phyloP scores from a whole-genome alignment of 2,888 invertebrate species.

The Acrobasis suavella region DNA sequence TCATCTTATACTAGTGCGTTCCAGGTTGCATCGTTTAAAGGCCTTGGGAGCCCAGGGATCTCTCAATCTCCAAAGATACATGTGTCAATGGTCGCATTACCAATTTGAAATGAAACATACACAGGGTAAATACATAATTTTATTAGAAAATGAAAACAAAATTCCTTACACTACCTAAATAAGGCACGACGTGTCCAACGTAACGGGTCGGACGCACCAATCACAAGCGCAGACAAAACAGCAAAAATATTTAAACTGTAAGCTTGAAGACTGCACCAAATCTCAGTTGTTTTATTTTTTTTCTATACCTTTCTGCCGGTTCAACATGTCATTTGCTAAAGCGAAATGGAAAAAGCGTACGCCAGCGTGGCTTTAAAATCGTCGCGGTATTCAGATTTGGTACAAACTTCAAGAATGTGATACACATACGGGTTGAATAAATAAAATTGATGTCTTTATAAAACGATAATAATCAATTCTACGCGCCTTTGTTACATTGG shows the following conservation, averaged over 20 bases:
- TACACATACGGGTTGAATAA: not conserved
- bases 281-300: not conserved
- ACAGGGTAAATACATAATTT: conserved; percentile 70
- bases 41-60: too few relatives aligned
- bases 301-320: not conserved
- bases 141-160: conserved; percentile 81
- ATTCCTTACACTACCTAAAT: conserved; percentile 78
- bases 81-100: conserved; percentile 24
- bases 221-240: conserved; percentile 30
- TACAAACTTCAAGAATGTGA: not conserved
- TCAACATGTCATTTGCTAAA: not conserved
- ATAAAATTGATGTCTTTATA: not conserved
- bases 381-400: not conserved
- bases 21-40: too few relatives aligned
- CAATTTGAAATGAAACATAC: conserved; percentile 42
- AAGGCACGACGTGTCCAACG: conserved; percentile 77
- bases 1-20: too few relatives aligned
- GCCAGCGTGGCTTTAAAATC: not conserved
- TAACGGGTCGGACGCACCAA: conserved; percentile 37
- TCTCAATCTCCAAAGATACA: not conserved
- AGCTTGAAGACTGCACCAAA: conserved; percentile 1
- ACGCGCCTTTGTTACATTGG: not conserved
- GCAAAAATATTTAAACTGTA: conserved; percentile 26
- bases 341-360: not conserved
- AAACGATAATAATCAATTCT: not conserved